Evolutionary conservation across 1,140 invertebrate species (phyloP), one percentile per base, ranked within the genome.

Genomic region (Sitodiplosis mosellana): DNA sequence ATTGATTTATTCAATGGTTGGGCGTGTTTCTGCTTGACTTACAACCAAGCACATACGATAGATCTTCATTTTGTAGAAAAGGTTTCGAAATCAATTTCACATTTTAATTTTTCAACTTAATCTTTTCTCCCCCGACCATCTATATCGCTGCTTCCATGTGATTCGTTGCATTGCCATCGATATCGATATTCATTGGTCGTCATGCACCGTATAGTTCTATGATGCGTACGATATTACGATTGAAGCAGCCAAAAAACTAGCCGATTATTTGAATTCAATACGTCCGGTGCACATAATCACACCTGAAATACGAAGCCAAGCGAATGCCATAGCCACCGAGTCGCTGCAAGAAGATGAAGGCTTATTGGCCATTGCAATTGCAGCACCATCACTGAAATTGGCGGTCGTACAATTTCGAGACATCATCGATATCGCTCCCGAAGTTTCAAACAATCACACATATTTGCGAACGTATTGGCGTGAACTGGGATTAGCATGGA

Each of bases 341-440:
- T 60, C 62, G 36, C 52, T 64, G 27, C 55, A 56, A 46, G 58
- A 64, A 52, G 62, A 64, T 52, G 62, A 64, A 45, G 61, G 58
- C 48, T 55, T 64, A 17, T 45, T 64, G 54, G 62, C 62, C 18
- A 61, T 64, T 54, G 62, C 61, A 45, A 60, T 64, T 14, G 62
- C 62, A 45, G 61, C 62, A 43, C 62, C 62, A 42, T 57, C 54
- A 48, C 57, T 60, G 49, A 60, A 62, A 55, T 58, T 62, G 17
- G 62, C 63, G 46, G 62, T 64, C 48, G 60, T 64, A 42, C 62
- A 64, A 54, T 64, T 64, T 54, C 55, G 57, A 51, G 59, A 63
- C 48, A 62, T 60, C 48, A 59, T 64, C 49, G 59, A 58, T 58
- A 61, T 63, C 49, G 49, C 55, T 43, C 14, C n/a, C 12, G 27